A percentile compares a stretch with the other conserved stretches of the same genome.
phyloP scores from a whole-genome alignment of 2,113 vertebrate genomes.

The Ceuthmochares aereus region DNA sequence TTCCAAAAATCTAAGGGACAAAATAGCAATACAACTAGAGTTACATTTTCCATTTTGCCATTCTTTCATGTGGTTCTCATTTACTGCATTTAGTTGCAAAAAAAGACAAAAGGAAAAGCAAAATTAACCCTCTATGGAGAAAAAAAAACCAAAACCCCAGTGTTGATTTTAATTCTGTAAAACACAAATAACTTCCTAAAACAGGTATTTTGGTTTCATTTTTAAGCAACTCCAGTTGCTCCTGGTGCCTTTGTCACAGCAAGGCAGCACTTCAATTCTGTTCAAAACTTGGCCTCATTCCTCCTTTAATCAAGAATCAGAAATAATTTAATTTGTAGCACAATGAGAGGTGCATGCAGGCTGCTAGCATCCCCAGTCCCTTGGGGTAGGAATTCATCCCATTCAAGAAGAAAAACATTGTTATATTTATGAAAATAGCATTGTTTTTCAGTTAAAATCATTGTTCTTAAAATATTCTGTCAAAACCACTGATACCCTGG shows the following conservation, averaged over 20 bases:
- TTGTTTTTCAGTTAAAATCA: not conserved
- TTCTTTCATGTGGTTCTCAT: not conserved
- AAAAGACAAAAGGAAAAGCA: not conserved
- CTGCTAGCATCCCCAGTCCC: not conserved
- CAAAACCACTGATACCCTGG: not conserved
- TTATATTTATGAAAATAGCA: not conserved
- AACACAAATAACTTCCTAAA: not conserved
- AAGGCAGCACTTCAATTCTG: not conserved
- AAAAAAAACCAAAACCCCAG: fast-evolving
- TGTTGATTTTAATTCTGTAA: not conserved
- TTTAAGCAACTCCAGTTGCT: not conserved
- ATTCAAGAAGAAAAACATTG: not conserved
- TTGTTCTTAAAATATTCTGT: not conserved
- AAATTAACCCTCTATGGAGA: not conserved
- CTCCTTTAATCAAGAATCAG: not conserved
- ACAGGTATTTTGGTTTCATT: not conserved
- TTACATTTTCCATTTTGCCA: not conserved
- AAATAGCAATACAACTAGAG: not conserved
- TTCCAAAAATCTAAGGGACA: not conserved
- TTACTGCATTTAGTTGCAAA: not conserved
- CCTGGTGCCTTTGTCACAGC: not conserved
- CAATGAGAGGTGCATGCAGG: not conserved
- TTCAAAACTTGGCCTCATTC: not conserved
- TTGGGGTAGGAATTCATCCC: not conserved
- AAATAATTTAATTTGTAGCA: not conserved